Percentiles rank a stretch among this genome's conserved stretches.
Conservation (phyloP, 2,797 vertebrate genomes). For the Yasuhikotakia modesta region DNA sequence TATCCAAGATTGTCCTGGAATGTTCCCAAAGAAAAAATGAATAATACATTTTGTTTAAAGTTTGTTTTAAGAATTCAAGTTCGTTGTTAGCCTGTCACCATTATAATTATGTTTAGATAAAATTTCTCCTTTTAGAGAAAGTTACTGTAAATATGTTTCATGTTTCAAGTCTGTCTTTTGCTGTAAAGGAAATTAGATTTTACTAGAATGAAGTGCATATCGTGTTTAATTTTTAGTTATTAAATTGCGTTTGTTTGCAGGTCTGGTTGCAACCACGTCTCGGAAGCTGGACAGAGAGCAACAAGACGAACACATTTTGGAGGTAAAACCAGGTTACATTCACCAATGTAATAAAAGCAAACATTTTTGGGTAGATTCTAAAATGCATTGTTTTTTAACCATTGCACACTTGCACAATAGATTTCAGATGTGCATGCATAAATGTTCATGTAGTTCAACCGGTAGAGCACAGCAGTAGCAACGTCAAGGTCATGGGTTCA, state of each 20-base stretch:
- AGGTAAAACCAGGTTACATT: slow-evolving; percentile 76
- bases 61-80: neutral
- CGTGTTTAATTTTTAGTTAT: neutral
- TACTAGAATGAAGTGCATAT: neutral
- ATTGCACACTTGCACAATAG: neutral
- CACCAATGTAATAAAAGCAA: neutral
- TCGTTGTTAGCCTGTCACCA: neutral
- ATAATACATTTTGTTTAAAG: neutral
- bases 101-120: neutral
- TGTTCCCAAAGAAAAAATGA: neutral
- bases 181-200: neutral
- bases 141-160: neutral
- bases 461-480: neutral
- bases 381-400: neutral
- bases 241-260: slow-evolving; percentile 70
- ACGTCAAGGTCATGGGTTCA: neutral
- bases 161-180: neutral
- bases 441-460: neutral
- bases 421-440: neutral
- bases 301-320: slow-evolving; percentile 93
- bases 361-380: neutral
- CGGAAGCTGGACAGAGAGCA: slow-evolving; percentile 94
- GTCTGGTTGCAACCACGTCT: slow-evolving; percentile 92
- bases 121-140: neutral
- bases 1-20: neutral